Conservation (phyloP, 2,888 invertebrate genomes). For the Plagiodera versicolora region DNA sequence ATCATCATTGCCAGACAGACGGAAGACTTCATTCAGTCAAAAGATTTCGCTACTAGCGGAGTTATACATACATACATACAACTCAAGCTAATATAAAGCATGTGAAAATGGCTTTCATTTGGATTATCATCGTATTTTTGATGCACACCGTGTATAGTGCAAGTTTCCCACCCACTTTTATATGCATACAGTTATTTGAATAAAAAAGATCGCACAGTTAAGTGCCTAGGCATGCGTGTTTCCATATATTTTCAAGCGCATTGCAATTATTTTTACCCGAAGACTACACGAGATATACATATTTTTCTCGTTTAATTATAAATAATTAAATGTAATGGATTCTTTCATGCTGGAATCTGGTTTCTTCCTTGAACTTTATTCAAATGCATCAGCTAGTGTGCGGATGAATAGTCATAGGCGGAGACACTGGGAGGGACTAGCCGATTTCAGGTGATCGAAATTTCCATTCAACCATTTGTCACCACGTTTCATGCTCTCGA, state of each 20-base stretch:
- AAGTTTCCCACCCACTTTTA: background rate
- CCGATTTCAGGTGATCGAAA: too few relatives aligned
- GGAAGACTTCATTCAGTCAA: too few relatives aligned
- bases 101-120: too few relatives aligned
- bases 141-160: background rate
- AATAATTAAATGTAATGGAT: conserved; percentile 29
- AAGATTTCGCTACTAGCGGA: too few relatives aligned
- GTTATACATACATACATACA: too few relatives aligned
- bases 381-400: conserved; percentile 17
- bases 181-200: background rate
- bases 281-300: conserved; percentile 23
- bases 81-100: too few relatives aligned
- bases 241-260: conserved; percentile 8
- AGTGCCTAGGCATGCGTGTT: background rate
- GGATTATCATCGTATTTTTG: too few relatives aligned
- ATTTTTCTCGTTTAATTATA: conserved; percentile 26
- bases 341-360: conserved; percentile 29
- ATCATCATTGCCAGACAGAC: too few relatives aligned
- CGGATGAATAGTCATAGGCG: conserved; percentile 3
- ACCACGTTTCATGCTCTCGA: too few relatives aligned
- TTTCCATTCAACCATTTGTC: too few relatives aligned
- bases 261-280: conserved; percentile 25
- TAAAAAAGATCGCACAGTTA: background rate
- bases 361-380: conserved; percentile 33
- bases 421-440: background rate